Base-by-base conservation (phyloP, 2,797 vertebrate species). In the Oryzias dopingdopingensis region DNA sequence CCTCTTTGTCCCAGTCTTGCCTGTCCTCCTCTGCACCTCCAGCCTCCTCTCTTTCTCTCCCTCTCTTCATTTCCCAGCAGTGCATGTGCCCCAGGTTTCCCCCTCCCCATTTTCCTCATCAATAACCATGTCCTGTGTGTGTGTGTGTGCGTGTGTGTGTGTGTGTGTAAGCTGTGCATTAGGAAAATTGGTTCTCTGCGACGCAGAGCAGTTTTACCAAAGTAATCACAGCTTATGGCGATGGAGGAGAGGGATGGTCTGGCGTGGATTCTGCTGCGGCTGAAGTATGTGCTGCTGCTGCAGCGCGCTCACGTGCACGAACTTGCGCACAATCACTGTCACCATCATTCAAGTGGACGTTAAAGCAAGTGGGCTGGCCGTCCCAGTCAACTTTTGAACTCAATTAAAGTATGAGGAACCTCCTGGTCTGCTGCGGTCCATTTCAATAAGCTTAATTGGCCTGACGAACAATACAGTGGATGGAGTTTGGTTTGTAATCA, bases 101-200 rank as follows among this genome's bases (percentile, higher is more conserved):
- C 77, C 74, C 76, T 86, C 81, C 80, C 81, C 81, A 86, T 87
- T 85, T 84, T 72, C 77, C 86, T 88, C 90, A 90, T 91, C 89
- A 91, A 91, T 91, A 92, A 90, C 89, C 79, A 71, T 81, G 76
- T 76, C 42, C 43, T 42, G 20, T 17, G 18, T 42, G 43, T 53
- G 79, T 18, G 18, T 18, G 18, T 18, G 18, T 18, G 18, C 2
- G 69, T 42, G 20, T 17, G 18, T 42, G 43, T 53, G 79, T 62
- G 79, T 63, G 64, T 41, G 65, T 62, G 73, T 59, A 42, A 63
- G 77, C 80, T 74, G 85, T 90, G 86, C 88, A 89, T 90, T 88
- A 90, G 80, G 71, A 90, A 89, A 87, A 90, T 90, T 90, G 88
- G 86, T 86, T 90, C 86, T 87, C 86, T 90, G 86, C 86, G 88